Base-by-base conservation (phyloP, 2,888 invertebrate genomes). In the Prosopocoilus inquinatus region DNA sequence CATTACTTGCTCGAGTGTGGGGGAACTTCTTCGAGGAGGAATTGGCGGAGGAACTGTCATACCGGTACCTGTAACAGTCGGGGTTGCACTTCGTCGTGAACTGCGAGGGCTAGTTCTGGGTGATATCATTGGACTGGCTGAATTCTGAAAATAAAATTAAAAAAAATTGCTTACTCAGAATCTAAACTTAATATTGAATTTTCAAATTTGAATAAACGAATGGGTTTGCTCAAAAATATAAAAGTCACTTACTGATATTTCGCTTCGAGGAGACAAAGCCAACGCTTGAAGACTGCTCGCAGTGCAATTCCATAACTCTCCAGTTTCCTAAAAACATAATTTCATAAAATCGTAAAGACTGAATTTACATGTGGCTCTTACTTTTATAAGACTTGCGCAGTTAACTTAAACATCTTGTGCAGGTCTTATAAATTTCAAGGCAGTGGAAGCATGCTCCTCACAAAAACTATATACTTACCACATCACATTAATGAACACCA, bases 1-100 rank as follows among this genome's bases (percentile, higher is more conserved):
- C 9, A 55, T 54, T 50, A 62, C 63, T 51, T 70, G 72, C 57
- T 76, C 77, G 35, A 77, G 70, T 1, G 79, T 79, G 9, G 83
- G 82, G 1, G 83, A 83, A 32, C 79, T 79, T 62, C 81, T 78
- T 57, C 87, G 72, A 0, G 87, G 87, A 8, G 87, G 87, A 51
- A 87, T 76, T 5, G 87, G 86, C 4, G 86, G 86, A 5, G 84
- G 82, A 4, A 78, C 74, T 41, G 71, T 59, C 9, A 68, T 68
- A 3, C 70, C 69, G 9, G 68, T 66, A 5, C 68, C 61, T n/a
- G 70, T 62, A n/a, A 67, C 70, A n/a, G 71, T 73, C 8, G 73
- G 73, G 2, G 76, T 74, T 34, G 69, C 66, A 55, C 75, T 78
- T 35, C 79, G 70, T 12, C 80, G 68, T 20, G 70, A 58, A 36